phyloP scores from a whole-genome alignment of 2,797 vertebrate genomes.

The Denticeps clupeoides region DNA sequence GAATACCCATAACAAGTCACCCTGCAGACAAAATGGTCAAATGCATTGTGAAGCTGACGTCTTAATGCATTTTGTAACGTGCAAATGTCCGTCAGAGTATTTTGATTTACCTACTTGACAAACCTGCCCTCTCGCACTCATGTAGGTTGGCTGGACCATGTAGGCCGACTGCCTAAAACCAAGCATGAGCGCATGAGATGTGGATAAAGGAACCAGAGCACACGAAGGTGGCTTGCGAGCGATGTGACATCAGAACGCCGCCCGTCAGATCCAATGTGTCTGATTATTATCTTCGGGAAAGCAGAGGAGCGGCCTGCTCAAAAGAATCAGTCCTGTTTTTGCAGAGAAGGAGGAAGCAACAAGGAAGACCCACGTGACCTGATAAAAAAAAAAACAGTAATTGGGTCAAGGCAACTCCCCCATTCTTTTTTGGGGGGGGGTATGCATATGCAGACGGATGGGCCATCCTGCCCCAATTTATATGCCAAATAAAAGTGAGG shows the following conservation, averaged over 20 bases:
- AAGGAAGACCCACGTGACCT: constrained; percentile 37
- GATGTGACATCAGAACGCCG: constrained; percentile 5
- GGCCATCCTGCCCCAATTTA: no score
- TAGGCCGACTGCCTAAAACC: not conserved
- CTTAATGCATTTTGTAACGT: no score
- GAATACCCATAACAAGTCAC: no score
- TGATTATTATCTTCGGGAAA: constrained; percentile 21
- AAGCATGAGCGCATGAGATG: not conserved
- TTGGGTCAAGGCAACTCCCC: constrained; percentile 35
- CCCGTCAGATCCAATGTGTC: constrained; percentile 15
- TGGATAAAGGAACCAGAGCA: not conserved
- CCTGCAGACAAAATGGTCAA: no score
- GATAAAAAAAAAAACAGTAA: constrained; percentile 31
- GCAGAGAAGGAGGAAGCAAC: constrained; percentile 36
- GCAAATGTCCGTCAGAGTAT: no score
- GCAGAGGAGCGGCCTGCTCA: constrained; percentile 20
- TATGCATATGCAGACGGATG: not conserved
- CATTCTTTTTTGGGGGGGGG: constrained; percentile 9
- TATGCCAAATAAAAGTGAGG: no score
- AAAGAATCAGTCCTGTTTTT: constrained; percentile 24
- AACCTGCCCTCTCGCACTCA: no score
- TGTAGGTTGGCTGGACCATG: not conserved
- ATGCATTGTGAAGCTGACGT: no score
- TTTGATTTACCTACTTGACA: no score
- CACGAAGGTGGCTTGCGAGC: constrained; percentile 3